phyloP scores from a whole-genome alignment of 2,888 invertebrate species.

The Caenorhabditis sp. region DNA sequence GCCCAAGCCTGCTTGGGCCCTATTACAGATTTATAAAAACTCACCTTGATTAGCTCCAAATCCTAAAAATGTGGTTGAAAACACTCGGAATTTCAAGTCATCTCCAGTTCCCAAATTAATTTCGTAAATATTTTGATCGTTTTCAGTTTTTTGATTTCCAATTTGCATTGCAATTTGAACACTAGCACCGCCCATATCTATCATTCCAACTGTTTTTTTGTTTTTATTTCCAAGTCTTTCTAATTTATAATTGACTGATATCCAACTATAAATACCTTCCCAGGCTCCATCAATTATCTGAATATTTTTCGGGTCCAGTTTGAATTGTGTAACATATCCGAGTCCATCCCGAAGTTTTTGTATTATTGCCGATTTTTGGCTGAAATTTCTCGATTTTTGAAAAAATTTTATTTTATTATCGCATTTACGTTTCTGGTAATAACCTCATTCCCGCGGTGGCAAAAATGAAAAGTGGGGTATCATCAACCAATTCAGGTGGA shows the following conservation, averaged over 20 bases:
- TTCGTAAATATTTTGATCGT: conserved; percentile 55
- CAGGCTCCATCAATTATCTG: conserved; percentile 75
- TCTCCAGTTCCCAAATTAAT: conserved; percentile 74
- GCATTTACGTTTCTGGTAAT: conserved; percentile 69
- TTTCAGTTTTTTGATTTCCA: conserved; percentile 71
- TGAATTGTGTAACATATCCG: background rate
- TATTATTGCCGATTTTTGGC: conserved; percentile 72
- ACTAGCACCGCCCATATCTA: conserved; percentile 76
- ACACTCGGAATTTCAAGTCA: conserved; percentile 73
- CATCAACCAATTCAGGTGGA: conserved; percentile 72
- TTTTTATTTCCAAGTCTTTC: conserved; percentile 11
- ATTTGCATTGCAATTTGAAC: conserved; percentile 76
- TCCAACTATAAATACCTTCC: conserved; percentile 76
- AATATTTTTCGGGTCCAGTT: conserved; percentile 70
- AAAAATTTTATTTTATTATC: background rate
- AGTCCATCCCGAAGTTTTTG: conserved; percentile 17
- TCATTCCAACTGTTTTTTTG: conserved; percentile 71
- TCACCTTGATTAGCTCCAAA: conserved; percentile 74
- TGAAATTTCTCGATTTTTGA: conserved; percentile 43
- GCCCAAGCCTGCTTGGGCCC: too few species aligned
- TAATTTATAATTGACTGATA: conserved; percentile 71
- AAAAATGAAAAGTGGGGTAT: conserved; percentile 74
- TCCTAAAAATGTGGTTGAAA: conserved; percentile 75
- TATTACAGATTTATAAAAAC: too few species aligned
- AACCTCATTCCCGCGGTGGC: conserved; percentile 76